Evolutionary conservation across 2,888 invertebrate species (phyloP).

Genomic region (Dinocampus coccinellae): DNA sequence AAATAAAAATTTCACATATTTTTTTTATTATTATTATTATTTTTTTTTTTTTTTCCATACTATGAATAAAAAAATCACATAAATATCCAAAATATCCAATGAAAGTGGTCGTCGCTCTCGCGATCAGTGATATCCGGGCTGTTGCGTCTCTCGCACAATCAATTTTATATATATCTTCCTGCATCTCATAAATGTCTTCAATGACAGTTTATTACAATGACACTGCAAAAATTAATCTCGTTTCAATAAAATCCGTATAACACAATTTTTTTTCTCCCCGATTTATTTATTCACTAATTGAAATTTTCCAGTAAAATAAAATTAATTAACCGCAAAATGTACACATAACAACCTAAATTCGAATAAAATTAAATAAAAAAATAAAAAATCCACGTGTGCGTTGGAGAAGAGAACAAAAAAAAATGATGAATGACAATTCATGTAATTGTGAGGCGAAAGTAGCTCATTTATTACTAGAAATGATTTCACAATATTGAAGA

Average conservation of each 20-base stretch:
- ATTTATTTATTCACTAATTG: neutral
- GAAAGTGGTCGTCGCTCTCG: neutral
- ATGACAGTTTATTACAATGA: neutral
- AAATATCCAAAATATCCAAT: neutral
- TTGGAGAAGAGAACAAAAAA: neutral
- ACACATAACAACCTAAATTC: neutral
- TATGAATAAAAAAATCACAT: neutral
- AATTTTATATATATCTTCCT: neutral
- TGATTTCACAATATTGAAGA: conserved; percentile 37
- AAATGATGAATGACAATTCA: conserved; percentile 21
- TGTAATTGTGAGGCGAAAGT: conserved; percentile 18
- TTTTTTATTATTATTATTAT: too few species aligned
- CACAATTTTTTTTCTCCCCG: neutral
- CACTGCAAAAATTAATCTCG: neutral
- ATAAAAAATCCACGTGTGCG: too few species aligned
- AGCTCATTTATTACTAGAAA: conserved; percentile 11
- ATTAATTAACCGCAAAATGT: neutral
- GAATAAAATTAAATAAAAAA: neutral
- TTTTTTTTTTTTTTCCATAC: too few species aligned
- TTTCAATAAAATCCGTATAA: neutral
- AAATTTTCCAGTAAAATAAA: neutral
- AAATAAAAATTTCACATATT: too few species aligned
- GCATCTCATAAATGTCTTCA: neutral
- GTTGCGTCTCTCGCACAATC: neutral
- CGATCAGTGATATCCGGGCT: neutral